Conservation (phyloP, 2,113 vertebrate genomes). For the Mugil cephalus region DNA sequence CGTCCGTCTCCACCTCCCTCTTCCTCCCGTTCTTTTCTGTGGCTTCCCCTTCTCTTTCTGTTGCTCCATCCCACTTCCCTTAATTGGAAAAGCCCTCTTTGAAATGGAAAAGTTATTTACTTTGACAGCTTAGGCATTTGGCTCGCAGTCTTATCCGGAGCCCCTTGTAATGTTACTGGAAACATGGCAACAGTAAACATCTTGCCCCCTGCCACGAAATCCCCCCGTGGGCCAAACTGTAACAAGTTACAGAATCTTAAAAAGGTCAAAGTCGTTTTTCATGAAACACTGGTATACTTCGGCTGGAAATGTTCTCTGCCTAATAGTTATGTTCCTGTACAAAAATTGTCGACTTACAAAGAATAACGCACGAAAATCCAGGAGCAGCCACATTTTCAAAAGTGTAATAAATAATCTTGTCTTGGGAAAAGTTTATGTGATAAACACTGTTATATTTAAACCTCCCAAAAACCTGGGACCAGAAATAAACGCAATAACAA, state of each 20-base stretch:
- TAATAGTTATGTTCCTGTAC: slow-evolving; percentile 13
- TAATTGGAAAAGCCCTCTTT: slow-evolving; percentile 75
- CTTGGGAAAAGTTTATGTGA: too few species aligned
- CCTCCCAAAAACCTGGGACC: too few species aligned
- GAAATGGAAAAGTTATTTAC: slow-evolving; percentile 79
- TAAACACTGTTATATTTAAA: too few species aligned
- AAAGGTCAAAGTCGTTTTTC: slow-evolving; percentile 59
- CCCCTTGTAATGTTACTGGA: slow-evolving; percentile 70
- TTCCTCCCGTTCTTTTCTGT: slow-evolving; percentile 52
- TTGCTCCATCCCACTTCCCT: slow-evolving; percentile 51
- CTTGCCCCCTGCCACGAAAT: slow-evolving; percentile 58
- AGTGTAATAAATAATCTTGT: too few species aligned
- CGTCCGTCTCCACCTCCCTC: slow-evolving; percentile 24
- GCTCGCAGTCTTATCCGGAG: slow-evolving; percentile 65
- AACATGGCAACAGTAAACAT: slow-evolving; percentile 76
- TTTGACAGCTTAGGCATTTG: slow-evolving; percentile 75
- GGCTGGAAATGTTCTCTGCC: slow-evolving; percentile 6
- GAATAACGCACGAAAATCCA: background rate
- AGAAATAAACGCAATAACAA: background rate
- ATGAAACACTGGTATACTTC: slow-evolving; percentile 6
- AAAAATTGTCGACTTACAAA: slow-evolving; percentile 13
- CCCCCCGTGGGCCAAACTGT: slow-evolving; percentile 38
- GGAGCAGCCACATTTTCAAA: too few species aligned
- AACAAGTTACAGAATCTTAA: slow-evolving; percentile 61
- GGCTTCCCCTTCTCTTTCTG: slow-evolving; percentile 61